Percentiles rank a stretch among this genome's conserved stretches.
Evolutionary conservation across 2,113 vertebrate genomes (phyloP).

Genomic region (Nasalis larvatus): DNA sequence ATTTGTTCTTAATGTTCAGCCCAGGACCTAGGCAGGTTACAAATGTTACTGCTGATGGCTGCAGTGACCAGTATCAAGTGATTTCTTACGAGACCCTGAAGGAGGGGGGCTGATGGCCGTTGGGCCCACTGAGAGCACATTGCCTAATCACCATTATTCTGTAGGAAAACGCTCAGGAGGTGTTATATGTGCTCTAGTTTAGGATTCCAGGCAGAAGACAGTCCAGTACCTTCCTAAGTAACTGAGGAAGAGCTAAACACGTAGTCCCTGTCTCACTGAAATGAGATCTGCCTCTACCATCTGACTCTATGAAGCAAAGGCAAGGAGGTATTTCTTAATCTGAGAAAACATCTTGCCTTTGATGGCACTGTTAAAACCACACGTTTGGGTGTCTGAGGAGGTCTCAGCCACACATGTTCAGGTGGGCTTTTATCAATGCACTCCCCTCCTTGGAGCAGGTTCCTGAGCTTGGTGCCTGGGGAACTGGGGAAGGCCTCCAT

Average conservation of each 20-base stretch:
- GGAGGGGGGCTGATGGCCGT: not conserved
- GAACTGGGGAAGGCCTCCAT: not conserved
- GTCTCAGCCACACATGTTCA: not conserved
- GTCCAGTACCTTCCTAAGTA: not conserved
- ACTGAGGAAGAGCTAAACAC: not conserved
- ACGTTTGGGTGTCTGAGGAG: not conserved
- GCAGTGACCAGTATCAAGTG: not conserved
- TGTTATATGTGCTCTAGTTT: not conserved
- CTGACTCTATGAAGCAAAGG: not conserved
- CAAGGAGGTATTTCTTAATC: not conserved
- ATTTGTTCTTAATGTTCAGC: not conserved
- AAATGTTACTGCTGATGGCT: not conserved
- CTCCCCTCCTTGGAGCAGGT: not conserved
- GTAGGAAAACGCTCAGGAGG: not conserved
- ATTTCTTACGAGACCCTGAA: not conserved
- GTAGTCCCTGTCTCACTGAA: not conserved
- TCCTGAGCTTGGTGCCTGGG: not conserved
- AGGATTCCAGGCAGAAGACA: not conserved
- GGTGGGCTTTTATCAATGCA: not conserved
- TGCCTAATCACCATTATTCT: not conserved
- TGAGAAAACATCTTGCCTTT: not conserved
- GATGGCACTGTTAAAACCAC: not conserved
- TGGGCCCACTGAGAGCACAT: fast-evolving
- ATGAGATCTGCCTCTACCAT: not conserved
- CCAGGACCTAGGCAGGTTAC: not conserved